Percentiles rank a stretch among this genome's conserved stretches.
These are phyloP conservation scores for Ellobium chinense DNA, from an alignment of 2,888 invertebrate genomes.

Conservation along the genomic window DNA sequence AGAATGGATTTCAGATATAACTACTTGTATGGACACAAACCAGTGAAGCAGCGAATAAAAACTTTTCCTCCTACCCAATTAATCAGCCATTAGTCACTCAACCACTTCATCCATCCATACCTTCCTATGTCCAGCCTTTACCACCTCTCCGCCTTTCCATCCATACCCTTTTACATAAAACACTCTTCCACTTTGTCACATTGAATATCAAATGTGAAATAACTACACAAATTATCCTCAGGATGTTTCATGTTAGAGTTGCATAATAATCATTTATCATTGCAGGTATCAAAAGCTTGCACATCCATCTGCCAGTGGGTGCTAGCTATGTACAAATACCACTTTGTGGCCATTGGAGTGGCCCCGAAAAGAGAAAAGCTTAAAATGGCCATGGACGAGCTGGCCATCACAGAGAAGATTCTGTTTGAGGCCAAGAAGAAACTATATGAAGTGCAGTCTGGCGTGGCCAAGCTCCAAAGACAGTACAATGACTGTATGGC, in stretches of 20 bases:
- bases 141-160: no score
- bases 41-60: no score
- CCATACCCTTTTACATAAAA: no score
- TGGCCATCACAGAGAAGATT: slow-evolving; percentile 75
- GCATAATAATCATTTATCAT: not conserved
- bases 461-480: slow-evolving; percentile 77
- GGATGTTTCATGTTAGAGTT: no score
- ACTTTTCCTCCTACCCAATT: no score
- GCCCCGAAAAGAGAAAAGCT: slow-evolving; percentile 78
- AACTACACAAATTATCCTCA: not conserved
- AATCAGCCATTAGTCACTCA: no score
- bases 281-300: slow-evolving; percentile 88
- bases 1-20: no score
- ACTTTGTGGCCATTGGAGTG: slow-evolving; percentile 79
- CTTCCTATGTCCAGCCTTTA: no score
- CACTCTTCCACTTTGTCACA: no score
- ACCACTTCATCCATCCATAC: no score
- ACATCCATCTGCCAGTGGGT: slow-evolving; percentile 91
- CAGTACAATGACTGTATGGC: slow-evolving; percentile 78
- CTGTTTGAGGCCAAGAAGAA: slow-evolving; percentile 75
- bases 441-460: slow-evolving; percentile 77
- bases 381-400: slow-evolving; percentile 75
- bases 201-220: not conserved
- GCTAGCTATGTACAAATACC: slow-evolving; percentile 80
- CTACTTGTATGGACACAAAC: no score